Base-by-base conservation (phyloP, 2,888 invertebrate genomes). In the Pollenia griseotomentosa region DNA sequence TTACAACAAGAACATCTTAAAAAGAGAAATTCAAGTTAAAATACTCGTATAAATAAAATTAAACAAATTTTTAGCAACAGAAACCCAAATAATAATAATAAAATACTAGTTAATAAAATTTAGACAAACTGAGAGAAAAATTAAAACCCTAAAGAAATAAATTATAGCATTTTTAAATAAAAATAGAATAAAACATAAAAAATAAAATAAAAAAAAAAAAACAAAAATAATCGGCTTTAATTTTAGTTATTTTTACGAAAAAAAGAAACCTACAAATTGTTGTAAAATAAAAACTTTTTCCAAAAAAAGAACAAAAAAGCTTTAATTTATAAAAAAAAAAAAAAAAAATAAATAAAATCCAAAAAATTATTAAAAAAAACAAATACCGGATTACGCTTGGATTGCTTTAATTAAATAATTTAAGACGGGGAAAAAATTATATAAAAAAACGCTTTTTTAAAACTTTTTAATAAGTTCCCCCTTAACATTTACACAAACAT, bases 361-460 rank as follows among this genome's bases (percentile, higher is more conserved):
- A 33, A 33, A 70, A 75, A 6, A 40, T 23, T 23, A 23, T 2
- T 23, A 51, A 59, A 51, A 77, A n/a, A 48, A 14, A 75, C 19
- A 83, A 78, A n/a, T 55, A 55, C 70, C 75, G 86, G 83, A 86
- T 83, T 83, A 79, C 74, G 86, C 86, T 86, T 86, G 74, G 74
- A 74, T 73, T 75, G 79, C 86, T 86, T 85, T 77, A 71, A 77
- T 40, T 55, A 74, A 74, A 51, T 14, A 51, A 48, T 68, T 59
- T 68, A 51, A 48, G n/a, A 59, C 65, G 14, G 46, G 66, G 61
- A 44, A 53, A 33, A 42, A 84, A 63, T 46, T 46, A 79, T 59
- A 66, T 73, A 61, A 46, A 78, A 55, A 71, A 74, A 65, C 75
- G 44, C 63, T 83, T 86, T 80, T 61, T 65, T 65, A 65, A 66